Conservation (phyloP, 92 coral and sea anemone species). For the Epizoanthus fatuus region DNA sequence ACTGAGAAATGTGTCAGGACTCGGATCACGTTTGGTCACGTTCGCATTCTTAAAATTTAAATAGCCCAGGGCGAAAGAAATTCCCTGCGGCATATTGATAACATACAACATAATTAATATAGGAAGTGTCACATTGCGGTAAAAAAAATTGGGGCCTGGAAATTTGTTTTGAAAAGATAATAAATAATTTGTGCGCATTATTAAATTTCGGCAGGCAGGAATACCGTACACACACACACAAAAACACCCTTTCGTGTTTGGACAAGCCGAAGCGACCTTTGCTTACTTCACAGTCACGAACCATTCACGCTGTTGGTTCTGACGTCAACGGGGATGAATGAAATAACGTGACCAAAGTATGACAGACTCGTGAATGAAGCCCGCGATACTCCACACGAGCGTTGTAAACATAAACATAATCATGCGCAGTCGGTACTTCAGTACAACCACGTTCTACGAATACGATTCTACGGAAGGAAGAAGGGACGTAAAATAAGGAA, state of each 20-base stretch:
- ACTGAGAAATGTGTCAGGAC: too few species aligned
- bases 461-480: conserved; percentile 29
- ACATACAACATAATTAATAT: too few species aligned
- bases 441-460: conserved; percentile 39
- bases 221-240: too few species aligned
- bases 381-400: conserved; percentile 29
- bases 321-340: neutral
- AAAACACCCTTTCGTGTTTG: neutral
- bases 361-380: conserved; percentile 51
- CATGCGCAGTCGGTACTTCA: conserved; percentile 80
- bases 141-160: too few species aligned
- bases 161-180: too few species aligned
- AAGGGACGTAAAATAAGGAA: neutral
- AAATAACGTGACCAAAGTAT: neutral
- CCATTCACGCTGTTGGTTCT: neutral
- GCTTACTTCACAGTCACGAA: conserved; percentile 1
- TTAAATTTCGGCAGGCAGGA: too few species aligned
- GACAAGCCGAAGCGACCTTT: neutral
- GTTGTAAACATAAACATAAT: conserved; percentile 77
- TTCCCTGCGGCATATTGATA: too few species aligned
- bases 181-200: too few species aligned
- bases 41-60: too few species aligned
- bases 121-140: too few species aligned
- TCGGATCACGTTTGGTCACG: too few species aligned
- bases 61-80: too few species aligned